These are phyloP conservation scores for Calonectris borealis DNA, from an alignment of 2,113 vertebrate species.

Conservation along the genomic window DNA sequence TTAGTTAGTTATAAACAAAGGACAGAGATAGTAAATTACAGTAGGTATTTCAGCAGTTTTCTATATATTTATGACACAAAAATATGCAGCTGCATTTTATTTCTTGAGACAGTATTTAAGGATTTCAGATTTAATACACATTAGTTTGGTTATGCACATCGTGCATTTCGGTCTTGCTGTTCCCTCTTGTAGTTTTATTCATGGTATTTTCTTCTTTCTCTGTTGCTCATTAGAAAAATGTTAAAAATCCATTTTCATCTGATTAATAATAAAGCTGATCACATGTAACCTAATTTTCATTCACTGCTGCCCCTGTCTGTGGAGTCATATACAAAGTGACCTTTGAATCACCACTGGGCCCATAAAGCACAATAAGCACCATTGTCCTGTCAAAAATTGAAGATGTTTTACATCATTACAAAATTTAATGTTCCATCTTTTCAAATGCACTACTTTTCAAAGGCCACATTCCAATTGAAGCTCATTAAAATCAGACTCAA, in stretches of 20 bases:
- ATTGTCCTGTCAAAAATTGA: slow-evolving; percentile 95
- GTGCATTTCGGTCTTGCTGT: slow-evolving; percentile 40
- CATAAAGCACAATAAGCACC: slow-evolving; percentile 96
- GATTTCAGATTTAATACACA: slow-evolving; percentile 68
- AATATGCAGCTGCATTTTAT: slow-evolving; percentile 72
- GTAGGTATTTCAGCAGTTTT: slow-evolving; percentile 72
- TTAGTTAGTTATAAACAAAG: slow-evolving; percentile 79
- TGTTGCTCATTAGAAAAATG: slow-evolving; percentile 97
- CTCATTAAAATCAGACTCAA: slow-evolving; percentile 94
- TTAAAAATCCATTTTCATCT: slow-evolving; percentile 99
- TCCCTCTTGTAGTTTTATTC: slow-evolving; percentile 69
- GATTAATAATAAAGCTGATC: slow-evolving; percentile 99
- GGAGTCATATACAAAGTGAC: slow-evolving; percentile 97
- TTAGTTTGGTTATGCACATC: slow-evolving; percentile 65
- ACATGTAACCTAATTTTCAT: slow-evolving; percentile 99
- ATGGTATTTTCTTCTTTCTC: slow-evolving; percentile 83
- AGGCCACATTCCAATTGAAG: slow-evolving; percentile 94
- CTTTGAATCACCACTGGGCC: slow-evolving; percentile 94
- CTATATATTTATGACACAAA: slow-evolving; percentile 69
- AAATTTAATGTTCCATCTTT: slow-evolving; percentile 93
- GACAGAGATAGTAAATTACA: slow-evolving; percentile 75
- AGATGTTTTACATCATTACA: slow-evolving; percentile 98
- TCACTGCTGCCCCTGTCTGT: slow-evolving; percentile 94
- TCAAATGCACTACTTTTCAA: slow-evolving; percentile 92
- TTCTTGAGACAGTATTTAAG: slow-evolving; percentile 73